phyloP scores from a whole-genome alignment of 1,140 invertebrate genomes.

The Drosophila ogumai region DNA sequence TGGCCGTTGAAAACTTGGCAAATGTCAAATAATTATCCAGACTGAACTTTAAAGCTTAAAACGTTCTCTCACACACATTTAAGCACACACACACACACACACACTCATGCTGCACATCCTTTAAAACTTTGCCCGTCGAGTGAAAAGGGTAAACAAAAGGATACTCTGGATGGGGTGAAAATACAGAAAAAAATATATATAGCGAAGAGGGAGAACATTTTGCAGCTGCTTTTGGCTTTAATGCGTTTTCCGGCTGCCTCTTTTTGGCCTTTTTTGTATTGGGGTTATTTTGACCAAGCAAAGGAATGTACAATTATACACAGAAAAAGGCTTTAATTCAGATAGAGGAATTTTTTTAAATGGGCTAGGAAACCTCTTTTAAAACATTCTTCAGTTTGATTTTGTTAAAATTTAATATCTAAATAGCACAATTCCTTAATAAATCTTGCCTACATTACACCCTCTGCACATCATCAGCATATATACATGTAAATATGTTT shows the following conservation, averaged over 20 bases:
- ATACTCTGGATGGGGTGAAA: slow-evolving; percentile 1
- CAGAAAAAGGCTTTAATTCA: slow-evolving; percentile 20
- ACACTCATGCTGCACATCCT: slow-evolving; percentile 15
- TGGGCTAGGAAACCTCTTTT: not conserved
- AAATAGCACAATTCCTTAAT: not conserved
- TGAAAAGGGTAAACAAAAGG: slow-evolving; percentile 46
- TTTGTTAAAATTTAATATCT: not conserved
- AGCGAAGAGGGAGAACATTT: slow-evolving; percentile 8
- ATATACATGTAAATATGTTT: no score
- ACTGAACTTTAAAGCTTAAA: slow-evolving; percentile 58
- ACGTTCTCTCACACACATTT: slow-evolving; percentile 5
- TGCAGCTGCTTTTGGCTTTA: slow-evolving; percentile 51
- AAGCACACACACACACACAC: slow-evolving; percentile 3
- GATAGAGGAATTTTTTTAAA: not conserved
- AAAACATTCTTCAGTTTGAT: not conserved
- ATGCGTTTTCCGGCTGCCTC: slow-evolving; percentile 26
- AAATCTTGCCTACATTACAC: not conserved
- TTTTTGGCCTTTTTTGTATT: slow-evolving; percentile 1
- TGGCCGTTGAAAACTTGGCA: slow-evolving; percentile 19
- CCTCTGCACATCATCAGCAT: no score
- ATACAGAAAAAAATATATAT: not conserved
- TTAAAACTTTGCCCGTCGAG: slow-evolving; percentile 42
- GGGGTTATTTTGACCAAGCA: slow-evolving; percentile 6
- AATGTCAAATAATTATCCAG: slow-evolving; percentile 59
- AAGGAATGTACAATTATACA: slow-evolving; percentile 17